Evolutionary conservation across 1,140 invertebrate genomes (phyloP).

Genomic region (Samia ricini): DNA sequence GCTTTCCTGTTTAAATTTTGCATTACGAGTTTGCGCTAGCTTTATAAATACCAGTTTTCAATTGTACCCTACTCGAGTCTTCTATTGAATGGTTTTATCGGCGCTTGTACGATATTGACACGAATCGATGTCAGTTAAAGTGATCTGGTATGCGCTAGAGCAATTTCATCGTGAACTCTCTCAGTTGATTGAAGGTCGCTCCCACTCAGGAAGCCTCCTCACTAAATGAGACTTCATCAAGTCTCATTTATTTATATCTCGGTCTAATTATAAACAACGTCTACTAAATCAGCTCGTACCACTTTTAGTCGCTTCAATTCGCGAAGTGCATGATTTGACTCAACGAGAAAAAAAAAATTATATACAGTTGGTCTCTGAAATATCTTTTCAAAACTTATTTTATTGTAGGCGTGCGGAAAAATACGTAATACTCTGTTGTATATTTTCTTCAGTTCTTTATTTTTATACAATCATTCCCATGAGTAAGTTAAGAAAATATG

Average conservation of each 20-base stretch:
- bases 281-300: constrained; percentile 36
- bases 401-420: constrained; percentile 12
- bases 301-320: constrained; percentile 35
- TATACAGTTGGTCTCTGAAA: constrained; percentile 14
- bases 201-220: constrained; percentile 36
- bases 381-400: constrained; percentile 10
- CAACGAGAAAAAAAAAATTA: constrained; percentile 12
- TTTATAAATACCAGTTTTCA: constrained; percentile 13
- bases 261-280: constrained; percentile 61
- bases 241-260: constrained; percentile 50
- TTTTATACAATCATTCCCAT: not conserved
- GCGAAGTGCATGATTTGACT: constrained; percentile 25
- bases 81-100: constrained; percentile 3
- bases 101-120: not conserved
- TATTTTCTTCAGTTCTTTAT: not conserved
- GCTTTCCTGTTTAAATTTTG: constrained; percentile 31
- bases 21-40: constrained; percentile 17
- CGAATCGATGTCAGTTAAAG: too few relatives aligned
- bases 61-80: constrained; percentile 14
- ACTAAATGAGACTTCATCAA: constrained; percentile 45
- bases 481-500: not conserved
- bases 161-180: not conserved
- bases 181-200: constrained; percentile 51
- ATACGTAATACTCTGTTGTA: too few relatives aligned
- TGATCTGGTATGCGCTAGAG: not conserved